phyloP scores from a whole-genome alignment of 2,888 invertebrate species.

The Drepana falcataria region DNA sequence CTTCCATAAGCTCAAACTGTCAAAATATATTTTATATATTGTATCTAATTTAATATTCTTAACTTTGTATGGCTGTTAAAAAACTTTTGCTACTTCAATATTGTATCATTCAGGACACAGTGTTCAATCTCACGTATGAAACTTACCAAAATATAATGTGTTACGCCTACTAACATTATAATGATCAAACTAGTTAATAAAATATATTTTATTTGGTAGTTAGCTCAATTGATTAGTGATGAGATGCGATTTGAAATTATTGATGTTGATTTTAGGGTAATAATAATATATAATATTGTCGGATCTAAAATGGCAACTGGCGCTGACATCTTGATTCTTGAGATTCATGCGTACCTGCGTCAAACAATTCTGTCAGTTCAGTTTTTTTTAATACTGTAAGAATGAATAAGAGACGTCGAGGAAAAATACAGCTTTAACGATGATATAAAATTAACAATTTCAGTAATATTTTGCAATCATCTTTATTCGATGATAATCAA shows the following conservation, averaged over 20 bases:
- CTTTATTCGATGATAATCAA: too few relatives aligned
- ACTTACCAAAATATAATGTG: constrained; percentile 37
- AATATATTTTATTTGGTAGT: constrained; percentile 36
- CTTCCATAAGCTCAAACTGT: constrained; percentile 72
- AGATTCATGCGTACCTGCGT: too few relatives aligned
- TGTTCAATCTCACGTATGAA: constrained; percentile 63
- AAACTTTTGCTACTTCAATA: constrained; percentile 19
- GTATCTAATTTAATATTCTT: constrained; percentile 25
- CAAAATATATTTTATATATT: constrained; percentile 53
- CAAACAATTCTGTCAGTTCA: too few relatives aligned
- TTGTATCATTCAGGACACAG: constrained; percentile 39
- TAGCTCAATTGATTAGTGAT: constrained; percentile 51
- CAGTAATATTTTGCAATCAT: too few relatives aligned
- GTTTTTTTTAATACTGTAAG: too few relatives aligned
- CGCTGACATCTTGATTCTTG: too few relatives aligned
- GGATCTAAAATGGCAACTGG: too few relatives aligned
- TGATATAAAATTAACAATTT: too few relatives aligned
- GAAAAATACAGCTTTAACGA: too few relatives aligned
- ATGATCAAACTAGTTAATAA: constrained; percentile 36
- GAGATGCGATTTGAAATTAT: constrained; percentile 18
- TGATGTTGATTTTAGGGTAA: constrained; percentile 18
- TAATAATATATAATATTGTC: not conserved
- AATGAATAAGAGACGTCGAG: too few relatives aligned
- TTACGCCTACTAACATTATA: constrained; percentile 48
- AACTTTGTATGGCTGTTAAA: constrained; percentile 12